Evolutionary conservation across 2,888 invertebrate species (phyloP), one percentile per base, ranked within the genome.

Genomic region (Chrysolina haemoptera): DNA sequence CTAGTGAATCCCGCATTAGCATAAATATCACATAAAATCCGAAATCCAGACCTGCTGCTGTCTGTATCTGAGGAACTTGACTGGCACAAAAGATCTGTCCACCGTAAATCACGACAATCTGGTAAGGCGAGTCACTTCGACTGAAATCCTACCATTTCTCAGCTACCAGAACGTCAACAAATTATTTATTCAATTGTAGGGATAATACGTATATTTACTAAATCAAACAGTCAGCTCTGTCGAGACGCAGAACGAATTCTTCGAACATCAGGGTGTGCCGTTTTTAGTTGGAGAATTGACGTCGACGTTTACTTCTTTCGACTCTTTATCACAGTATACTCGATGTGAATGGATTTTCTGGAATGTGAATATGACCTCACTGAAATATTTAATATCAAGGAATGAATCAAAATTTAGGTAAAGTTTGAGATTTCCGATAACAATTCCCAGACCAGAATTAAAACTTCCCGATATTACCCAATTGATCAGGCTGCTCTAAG

Each of bases 21-120:
- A 88, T 88, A 88, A 87, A 88, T 86, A 87, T 86, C 87, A 86
- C 86, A 88, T 88, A 87, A 87, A 88, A 86, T 84, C 82, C 79
- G 76, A 81, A 79, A 79, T 78, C 77, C 76, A 76, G 78, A 76
- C 76, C 79, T 79, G 79, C 70, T 73, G 79, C 74, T 76, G 78
- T 76, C 78, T 71, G 62, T 64, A 65, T 59, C 77, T 79, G 84
- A 83, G 80, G 82, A 83, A 85, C 83, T 86, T 87, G 87, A 87
- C 86, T 85, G 86, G 85, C 88, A 87, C 87, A 87, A 88, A 86
- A 84, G 88, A 84, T 84, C 82, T 84, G 86, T 85, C 85, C 83
- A 82, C 83, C 84, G 87, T 88, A 88, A 87, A 88, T 88, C 88
- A 87, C 76, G 75, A 76, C 80, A 69, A 74, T 71, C 70, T 64